Conservation (phyloP, 2,113 vertebrate species). For the Tamias sibiricus region DNA sequence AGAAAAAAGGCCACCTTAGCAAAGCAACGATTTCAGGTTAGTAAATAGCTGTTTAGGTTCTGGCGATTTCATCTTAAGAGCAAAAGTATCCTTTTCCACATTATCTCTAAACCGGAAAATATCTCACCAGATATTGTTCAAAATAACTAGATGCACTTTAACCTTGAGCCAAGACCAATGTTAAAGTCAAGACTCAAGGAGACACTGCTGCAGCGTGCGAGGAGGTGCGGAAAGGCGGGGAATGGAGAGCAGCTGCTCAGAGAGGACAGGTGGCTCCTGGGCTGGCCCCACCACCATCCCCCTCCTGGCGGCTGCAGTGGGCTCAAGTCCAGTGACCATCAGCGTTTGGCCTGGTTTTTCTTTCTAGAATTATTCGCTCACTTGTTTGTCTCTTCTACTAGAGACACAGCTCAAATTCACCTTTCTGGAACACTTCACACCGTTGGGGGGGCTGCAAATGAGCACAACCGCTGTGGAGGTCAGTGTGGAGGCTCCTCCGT, state of each 20-base stretch:
- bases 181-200: slow-evolving; percentile 1
- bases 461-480: too few relatives aligned
- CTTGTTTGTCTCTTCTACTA: neutral
- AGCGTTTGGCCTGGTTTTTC: neutral
- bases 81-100: neutral
- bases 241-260: neutral
- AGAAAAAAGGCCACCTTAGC: neutral
- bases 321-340: neutral
- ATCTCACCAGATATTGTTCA: neutral
- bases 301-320: neutral
- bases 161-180: slow-evolving; percentile 28
- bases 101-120: slow-evolving; percentile 29
- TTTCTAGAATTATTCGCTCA: neutral
- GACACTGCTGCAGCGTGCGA: neutral
- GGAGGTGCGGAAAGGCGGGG: neutral
- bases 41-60: neutral
- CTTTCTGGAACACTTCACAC: too few relatives aligned
- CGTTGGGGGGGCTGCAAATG: too few relatives aligned
- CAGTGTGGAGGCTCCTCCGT: too few relatives aligned
- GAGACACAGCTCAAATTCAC: neutral
- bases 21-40: neutral
- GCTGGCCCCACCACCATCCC: neutral
- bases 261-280: neutral
- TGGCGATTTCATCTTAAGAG: slow-evolving; percentile 12
- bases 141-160: neutral